These are phyloP conservation scores for Plutomurus gul DNA, from an alignment of 1,140 invertebrate species.

Conservation along the genomic window DNA sequence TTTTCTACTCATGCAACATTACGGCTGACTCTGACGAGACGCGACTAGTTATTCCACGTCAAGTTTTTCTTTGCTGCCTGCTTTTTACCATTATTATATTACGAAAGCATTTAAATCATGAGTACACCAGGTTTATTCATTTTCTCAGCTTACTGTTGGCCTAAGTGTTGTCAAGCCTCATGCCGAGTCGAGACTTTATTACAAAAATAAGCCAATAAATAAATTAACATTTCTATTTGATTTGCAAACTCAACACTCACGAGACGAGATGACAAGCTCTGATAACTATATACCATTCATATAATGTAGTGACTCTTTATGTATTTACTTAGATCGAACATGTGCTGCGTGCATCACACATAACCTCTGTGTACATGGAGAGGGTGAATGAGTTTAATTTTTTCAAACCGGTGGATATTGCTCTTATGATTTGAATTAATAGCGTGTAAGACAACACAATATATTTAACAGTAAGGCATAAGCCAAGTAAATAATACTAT, in stretches of 20 bases:
- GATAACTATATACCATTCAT: neutral
- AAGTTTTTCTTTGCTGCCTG: constrained; percentile 1
- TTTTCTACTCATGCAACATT: no score
- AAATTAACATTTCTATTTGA: constrained; percentile 33
- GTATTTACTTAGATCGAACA: neutral
- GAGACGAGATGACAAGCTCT: constrained; percentile 17
- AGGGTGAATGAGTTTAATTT: neutral
- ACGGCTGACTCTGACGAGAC: no score
- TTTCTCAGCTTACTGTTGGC: constrained; percentile 4
- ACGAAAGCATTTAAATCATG: no score
- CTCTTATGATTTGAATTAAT: constrained; percentile 26
- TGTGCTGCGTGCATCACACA: neutral
- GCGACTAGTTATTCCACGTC: neutral
- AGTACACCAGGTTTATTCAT: no score
- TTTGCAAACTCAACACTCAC: constrained; percentile 21
- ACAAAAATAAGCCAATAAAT: constrained; percentile 33
- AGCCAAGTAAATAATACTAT: neutral
- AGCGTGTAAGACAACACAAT: constrained; percentile 27
- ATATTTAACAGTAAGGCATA: neutral
- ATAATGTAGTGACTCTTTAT: neutral
- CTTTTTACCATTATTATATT: neutral
- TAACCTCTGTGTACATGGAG: neutral
- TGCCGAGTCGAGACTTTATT: constrained; percentile 28
- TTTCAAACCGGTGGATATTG: neutral
- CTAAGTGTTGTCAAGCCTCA: constrained; percentile 9